phyloP scores from a whole-genome alignment of 2,888 invertebrate genomes.

The Acleris emargana region DNA sequence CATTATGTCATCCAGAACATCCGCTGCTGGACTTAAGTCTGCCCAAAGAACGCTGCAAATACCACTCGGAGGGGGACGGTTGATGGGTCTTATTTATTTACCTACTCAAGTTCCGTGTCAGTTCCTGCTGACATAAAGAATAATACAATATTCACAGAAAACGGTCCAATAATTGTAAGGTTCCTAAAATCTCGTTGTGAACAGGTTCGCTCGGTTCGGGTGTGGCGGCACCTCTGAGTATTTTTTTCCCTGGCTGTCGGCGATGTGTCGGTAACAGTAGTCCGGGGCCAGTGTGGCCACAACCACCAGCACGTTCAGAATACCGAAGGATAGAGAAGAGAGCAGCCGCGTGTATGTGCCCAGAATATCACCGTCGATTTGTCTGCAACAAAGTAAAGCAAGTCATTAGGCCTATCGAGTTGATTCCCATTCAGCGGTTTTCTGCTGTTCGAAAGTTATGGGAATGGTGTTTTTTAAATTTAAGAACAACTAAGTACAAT shows the following conservation, averaged over 20 bases:
- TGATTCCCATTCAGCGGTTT: too few species aligned
- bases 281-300: constrained; percentile 84
- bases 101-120: too few species aligned
- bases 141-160: neutral
- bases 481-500: too few species aligned
- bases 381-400: constrained; percentile 49
- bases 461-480: too few species aligned
- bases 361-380: constrained; percentile 80
- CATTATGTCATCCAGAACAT: too few species aligned
- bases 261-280: constrained; percentile 54
- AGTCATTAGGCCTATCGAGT: neutral
- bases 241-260: constrained; percentile 53
- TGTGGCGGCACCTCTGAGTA: neutral
- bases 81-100: neutral
- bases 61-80: neutral
- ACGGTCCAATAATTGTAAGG: neutral
- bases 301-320: constrained; percentile 79
- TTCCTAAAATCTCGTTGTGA: constrained; percentile 18
- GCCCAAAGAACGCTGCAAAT: too few species aligned
- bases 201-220: neutral
- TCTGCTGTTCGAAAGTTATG: too few species aligned
- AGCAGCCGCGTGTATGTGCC: constrained; percentile 85
- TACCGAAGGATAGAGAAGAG: constrained; percentile 83
- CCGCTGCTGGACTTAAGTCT: too few species aligned
- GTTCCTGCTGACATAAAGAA: too few species aligned